Conservation (phyloP, 2,113 vertebrate genomes). For the Chaetorhynchus papuensis region DNA sequence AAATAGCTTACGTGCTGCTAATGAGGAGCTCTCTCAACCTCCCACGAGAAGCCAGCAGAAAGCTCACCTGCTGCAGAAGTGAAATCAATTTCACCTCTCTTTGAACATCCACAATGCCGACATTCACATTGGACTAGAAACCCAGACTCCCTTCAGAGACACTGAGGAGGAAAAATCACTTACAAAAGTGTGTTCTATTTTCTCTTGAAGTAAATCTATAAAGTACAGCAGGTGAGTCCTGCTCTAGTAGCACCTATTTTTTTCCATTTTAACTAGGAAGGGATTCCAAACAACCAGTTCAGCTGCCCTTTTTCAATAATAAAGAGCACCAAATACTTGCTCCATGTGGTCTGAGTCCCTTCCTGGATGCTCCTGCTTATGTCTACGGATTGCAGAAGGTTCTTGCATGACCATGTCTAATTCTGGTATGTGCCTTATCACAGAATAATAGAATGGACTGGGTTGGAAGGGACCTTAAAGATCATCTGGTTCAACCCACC, state of each 20-base stretch:
- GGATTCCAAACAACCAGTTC: neutral
- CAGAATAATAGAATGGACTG: neutral
- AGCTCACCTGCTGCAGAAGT: neutral
- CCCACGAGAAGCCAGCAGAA: neutral
- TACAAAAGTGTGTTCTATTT: neutral
- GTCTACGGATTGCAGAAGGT: neutral
- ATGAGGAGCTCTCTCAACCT: neutral
- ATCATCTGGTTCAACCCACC: neutral
- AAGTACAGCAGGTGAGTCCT: neutral
- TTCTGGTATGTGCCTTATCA: neutral
- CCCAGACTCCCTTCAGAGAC: neutral
- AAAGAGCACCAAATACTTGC: neutral
- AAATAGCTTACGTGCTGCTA: neutral
- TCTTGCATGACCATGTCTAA: neutral
- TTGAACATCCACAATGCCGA: neutral
- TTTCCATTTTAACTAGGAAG: neutral
- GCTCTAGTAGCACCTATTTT: neutral
- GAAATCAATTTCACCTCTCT: neutral
- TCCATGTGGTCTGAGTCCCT: neutral
- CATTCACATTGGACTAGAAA: neutral
- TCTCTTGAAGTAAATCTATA: neutral
- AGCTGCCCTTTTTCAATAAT: neutral
- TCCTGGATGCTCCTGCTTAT: neutral
- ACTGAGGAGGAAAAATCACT: neutral
- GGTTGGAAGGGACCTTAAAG: neutral